These are phyloP conservation scores for Drosophila anceps DNA, from an alignment of 2,888 invertebrate species.

Conservation along the genomic window DNA sequence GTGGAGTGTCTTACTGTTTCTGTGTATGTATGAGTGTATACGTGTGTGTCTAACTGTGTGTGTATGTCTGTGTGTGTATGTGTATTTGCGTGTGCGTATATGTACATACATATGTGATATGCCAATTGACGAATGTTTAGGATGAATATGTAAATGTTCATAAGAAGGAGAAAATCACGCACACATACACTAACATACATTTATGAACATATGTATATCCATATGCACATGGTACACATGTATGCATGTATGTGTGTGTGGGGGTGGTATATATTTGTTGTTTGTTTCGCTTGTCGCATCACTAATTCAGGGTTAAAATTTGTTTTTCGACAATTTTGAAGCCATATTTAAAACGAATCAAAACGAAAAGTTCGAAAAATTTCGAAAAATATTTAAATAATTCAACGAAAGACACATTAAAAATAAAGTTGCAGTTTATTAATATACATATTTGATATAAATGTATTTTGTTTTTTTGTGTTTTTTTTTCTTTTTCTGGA, in stretches of 20 bases:
- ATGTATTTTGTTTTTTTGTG: background rate
- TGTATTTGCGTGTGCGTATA: background rate
- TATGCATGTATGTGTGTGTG: slow-evolving; percentile 6
- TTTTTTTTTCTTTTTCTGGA: background rate
- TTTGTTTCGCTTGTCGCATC: slow-evolving; percentile 22
- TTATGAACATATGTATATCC: background rate
- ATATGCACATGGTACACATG: background rate
- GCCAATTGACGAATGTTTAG: slow-evolving; percentile 3
- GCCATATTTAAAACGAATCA: slow-evolving; percentile 34
- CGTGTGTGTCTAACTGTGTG: too few relatives aligned
- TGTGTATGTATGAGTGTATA: background rate
- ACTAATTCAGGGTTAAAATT: slow-evolving; percentile 10
- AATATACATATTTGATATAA: slow-evolving; percentile 14
- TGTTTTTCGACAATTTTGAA: slow-evolving; percentile 23
- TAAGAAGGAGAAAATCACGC: background rate
- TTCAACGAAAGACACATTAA: slow-evolving; percentile 31
- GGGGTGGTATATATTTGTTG: slow-evolving; percentile 9
- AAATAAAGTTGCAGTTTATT: slow-evolving; percentile 35
- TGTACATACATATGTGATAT: slow-evolving; percentile 4
- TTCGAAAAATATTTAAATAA: slow-evolving; percentile 16
- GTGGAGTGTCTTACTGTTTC: too few relatives aligned
- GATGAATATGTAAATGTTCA: slow-evolving; percentile 14
- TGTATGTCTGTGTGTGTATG: background rate
- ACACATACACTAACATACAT: background rate
- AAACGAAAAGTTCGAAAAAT: slow-evolving; percentile 9